A percentile compares a stretch with the other conserved stretches of the same genome.
These are phyloP conservation scores for Heliconius erato DNA, from an alignment of 2,888 invertebrate genomes.

Conservation along the genomic window DNA sequence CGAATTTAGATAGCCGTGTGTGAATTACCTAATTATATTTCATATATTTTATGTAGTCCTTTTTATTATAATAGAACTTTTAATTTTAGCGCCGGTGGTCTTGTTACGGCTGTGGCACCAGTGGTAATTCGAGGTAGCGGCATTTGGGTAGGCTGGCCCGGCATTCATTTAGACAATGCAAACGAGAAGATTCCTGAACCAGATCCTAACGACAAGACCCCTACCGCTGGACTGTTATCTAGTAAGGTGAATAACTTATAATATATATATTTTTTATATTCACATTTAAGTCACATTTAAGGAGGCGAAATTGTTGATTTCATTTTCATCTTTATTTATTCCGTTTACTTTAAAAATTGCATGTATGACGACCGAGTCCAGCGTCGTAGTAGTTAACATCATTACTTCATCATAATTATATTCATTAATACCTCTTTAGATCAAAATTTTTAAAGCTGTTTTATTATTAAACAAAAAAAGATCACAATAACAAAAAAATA, in stretches of 20 bases:
- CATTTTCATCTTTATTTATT: not conserved
- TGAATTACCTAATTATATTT: too few relatives aligned
- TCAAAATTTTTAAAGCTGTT: too few relatives aligned
- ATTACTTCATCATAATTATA: too few relatives aligned
- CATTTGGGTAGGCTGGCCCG: conserved; percentile 97
- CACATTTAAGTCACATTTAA: not conserved
- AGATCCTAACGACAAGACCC: conserved; percentile 93
- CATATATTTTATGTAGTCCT: too few relatives aligned
- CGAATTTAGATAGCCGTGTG: too few relatives aligned
- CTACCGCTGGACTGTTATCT: conserved; percentile 94
- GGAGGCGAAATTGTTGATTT: not conserved
- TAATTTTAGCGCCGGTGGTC: conserved; percentile 91
- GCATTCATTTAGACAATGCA: conserved; percentile 91
- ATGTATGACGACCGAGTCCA: too few relatives aligned
- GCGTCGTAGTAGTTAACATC: too few relatives aligned
- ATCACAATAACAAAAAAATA: too few relatives aligned
- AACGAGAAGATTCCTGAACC: conserved; percentile 94
- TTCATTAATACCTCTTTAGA: too few relatives aligned
- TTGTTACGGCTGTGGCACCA: conserved; percentile 96
- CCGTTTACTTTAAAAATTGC: not conserved
- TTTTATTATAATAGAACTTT: not conserved
- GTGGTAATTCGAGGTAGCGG: conserved; percentile 94
- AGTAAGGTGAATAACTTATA: conserved; percentile 86
- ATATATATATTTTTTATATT: not conserved
- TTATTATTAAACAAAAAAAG: too few relatives aligned